These are phyloP conservation scores for Catagonus wagneri DNA, from an alignment of 2,113 vertebrate genomes.

Conservation along the genomic window DNA sequence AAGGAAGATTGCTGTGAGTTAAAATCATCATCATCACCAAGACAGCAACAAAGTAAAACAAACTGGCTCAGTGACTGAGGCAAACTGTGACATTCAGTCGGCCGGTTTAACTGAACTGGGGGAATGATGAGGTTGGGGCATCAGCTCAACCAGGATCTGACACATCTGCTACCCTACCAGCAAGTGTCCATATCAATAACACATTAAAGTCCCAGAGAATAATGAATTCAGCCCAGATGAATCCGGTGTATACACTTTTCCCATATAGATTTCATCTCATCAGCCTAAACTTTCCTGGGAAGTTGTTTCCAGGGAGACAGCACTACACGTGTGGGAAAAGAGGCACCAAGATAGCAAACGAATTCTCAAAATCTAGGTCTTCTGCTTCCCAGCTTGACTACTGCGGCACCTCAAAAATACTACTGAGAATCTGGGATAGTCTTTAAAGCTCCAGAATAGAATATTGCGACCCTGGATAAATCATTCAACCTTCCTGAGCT, in stretches of 20 bases:
- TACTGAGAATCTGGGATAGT: not conserved
- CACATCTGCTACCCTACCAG: not conserved
- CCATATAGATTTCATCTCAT: not conserved
- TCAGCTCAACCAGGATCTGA: not conserved
- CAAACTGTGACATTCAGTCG: not conserved
- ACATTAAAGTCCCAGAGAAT: not conserved
- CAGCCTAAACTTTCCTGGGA: not conserved
- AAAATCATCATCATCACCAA: not conserved
- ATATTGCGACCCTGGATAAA: not conserved
- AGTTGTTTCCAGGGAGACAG: not conserved
- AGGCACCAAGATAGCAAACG: not conserved
- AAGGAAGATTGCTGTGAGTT: not conserved
- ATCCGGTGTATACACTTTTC: not conserved
- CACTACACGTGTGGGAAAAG: rapidly evolving
- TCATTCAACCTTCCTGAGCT: not conserved
- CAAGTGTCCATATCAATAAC: not conserved
- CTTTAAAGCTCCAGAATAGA: not conserved
- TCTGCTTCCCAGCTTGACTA: not conserved
- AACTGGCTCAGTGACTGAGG: not conserved
- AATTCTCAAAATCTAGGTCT: not conserved
- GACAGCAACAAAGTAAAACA: not conserved
- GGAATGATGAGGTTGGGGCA: not conserved
- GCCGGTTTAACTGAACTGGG: not conserved
- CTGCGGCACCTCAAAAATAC: not conserved
- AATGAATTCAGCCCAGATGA: not conserved